Percentiles rank a stretch among this genome's conserved stretches.
Conservation (phyloP, 2,888 invertebrate species). For the Pheosia gnoma region DNA sequence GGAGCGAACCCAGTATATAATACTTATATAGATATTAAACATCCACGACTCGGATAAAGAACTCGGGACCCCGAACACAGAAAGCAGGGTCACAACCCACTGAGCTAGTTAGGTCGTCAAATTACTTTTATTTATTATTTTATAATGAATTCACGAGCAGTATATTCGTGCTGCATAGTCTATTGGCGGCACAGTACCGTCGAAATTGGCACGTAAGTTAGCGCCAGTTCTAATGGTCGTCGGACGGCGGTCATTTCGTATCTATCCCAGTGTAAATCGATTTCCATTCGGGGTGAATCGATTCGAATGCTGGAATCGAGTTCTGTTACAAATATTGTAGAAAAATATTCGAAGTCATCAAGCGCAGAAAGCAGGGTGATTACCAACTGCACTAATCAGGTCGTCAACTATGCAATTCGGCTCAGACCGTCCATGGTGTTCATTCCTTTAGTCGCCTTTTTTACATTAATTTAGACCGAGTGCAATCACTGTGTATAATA, state of each 20-base stretch:
- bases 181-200: conserved; percentile 62
- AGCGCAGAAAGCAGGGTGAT: too few relatives aligned
- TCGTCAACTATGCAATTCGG: too few relatives aligned
- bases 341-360: neutral
- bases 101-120: too few relatives aligned
- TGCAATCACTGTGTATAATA: conserved; percentile 19
- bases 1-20: too few relatives aligned
- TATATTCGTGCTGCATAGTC: conserved; percentile 48
- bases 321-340: neutral
- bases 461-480: too few relatives aligned
- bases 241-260: conserved; percentile 32
- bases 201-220: conserved; percentile 69
- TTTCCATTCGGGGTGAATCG: conserved; percentile 36
- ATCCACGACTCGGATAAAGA: too few relatives aligned
- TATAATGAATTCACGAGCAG: conserved; percentile 14
- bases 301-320: conserved; percentile 7
- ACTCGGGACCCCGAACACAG: too few relatives aligned
- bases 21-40: too few relatives aligned
- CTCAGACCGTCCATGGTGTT: too few relatives aligned
- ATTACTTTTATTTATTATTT: neutral
- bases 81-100: too few relatives aligned
- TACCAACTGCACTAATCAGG: too few relatives aligned
- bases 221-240: conserved; percentile 50
- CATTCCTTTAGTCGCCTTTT: too few relatives aligned
- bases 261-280: conserved; percentile 31